Evolutionary conservation across 2,888 invertebrate genomes (phyloP).

Genomic region (Andrena chrysosceles): DNA sequence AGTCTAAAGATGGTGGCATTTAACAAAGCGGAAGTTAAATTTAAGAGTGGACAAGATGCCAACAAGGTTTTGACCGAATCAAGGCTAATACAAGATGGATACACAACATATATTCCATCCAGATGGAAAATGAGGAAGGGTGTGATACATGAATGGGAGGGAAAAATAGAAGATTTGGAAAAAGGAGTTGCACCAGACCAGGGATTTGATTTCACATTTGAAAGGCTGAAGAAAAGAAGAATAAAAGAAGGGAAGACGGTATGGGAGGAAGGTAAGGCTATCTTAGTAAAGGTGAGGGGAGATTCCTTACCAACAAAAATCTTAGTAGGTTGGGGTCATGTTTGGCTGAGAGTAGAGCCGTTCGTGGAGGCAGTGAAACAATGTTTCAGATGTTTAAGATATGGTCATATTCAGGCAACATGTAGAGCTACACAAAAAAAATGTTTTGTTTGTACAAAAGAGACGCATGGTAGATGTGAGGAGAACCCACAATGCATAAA

Average conservation of each 20-base stretch:
- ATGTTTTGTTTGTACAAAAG: background rate
- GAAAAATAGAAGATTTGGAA: too few species aligned
- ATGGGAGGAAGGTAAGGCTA: background rate
- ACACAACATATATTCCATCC: background rate
- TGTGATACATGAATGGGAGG: background rate
- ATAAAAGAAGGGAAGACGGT: background rate
- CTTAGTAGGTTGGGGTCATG: background rate
- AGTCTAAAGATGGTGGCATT: background rate
- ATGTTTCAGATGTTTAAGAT: background rate
- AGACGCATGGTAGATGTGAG: background rate
- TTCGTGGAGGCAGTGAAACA: background rate
- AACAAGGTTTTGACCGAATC: background rate
- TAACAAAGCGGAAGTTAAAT: background rate
- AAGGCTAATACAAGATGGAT: background rate
- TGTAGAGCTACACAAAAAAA: background rate
- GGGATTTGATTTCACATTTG: too few species aligned
- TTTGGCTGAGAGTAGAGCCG: background rate
- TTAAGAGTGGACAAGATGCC: background rate
- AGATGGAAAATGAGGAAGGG: background rate
- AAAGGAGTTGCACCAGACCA: too few species aligned
- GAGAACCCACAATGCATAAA: background rate
- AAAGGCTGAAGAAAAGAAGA: background rate
- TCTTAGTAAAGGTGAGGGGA: background rate
- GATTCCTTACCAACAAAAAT: background rate
- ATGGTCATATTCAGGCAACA: background rate